Evolutionary conservation across 2,888 invertebrate species (phyloP).

Genomic region (Eristalis tenax): DNA sequence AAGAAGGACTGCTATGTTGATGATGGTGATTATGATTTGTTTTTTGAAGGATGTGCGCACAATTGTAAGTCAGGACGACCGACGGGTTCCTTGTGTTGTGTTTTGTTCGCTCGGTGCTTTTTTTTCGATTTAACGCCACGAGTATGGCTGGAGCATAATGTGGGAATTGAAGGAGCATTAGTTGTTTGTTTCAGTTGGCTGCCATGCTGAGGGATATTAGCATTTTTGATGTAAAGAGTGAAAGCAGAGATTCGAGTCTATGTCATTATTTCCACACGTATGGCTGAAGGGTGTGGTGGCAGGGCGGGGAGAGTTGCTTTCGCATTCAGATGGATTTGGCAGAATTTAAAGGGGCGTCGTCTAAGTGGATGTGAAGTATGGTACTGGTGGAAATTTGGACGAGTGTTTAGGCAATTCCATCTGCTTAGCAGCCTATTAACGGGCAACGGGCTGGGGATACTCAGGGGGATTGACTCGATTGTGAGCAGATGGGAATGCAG

Average conservation of each 20-base stretch:
- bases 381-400: not conserved
- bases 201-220: not conserved
- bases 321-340: not conserved
- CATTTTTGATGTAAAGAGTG: not conserved
- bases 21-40: constrained; percentile 41
- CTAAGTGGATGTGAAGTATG: too few species aligned
- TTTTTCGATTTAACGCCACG: not conserved
- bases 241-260: not conserved
- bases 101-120: not conserved
- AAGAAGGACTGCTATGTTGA: constrained; percentile 16
- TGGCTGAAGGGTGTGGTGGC: not conserved
- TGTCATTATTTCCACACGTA: constrained; percentile 7
- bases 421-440: not conserved
- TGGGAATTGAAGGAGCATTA: constrained; percentile 25
- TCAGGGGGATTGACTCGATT: too few species aligned
- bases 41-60: constrained; percentile 53
- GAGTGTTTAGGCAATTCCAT: not conserved
- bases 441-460: too few species aligned
- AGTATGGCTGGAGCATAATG: not conserved
- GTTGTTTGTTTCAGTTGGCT: constrained; percentile 10
- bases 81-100: not conserved
- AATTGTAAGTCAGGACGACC: constrained; percentile 13
- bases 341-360: not conserved
- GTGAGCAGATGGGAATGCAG: too few species aligned
- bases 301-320: not conserved